phyloP scores from a whole-genome alignment of 2,888 invertebrate genomes.

The Andrena chrysosceles region DNA sequence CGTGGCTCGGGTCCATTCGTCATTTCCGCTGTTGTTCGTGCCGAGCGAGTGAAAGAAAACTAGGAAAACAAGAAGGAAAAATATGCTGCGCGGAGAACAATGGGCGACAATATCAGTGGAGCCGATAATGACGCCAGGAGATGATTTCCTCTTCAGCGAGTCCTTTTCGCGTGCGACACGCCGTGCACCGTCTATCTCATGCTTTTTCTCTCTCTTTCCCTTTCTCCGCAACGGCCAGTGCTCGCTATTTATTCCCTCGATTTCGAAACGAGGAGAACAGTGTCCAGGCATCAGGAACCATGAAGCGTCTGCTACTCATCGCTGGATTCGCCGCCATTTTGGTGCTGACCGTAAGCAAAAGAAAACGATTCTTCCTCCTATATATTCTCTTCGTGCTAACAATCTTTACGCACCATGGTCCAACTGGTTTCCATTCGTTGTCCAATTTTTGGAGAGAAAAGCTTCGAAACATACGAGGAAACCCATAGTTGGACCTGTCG shows the following conservation, averaged over 20 bases:
- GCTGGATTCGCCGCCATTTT: neutral
- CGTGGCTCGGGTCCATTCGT: neutral
- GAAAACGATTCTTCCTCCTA: neutral
- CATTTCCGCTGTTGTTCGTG: conserved; percentile 7
- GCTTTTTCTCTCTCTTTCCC: neutral
- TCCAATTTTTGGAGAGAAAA: neutral
- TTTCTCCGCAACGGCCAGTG: neutral
- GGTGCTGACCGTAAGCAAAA: conserved; percentile 39
- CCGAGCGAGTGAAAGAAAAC: neutral
- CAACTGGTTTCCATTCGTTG: neutral
- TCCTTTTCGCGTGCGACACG: conserved; percentile 6
- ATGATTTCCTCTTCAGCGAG: conserved; percentile 8
- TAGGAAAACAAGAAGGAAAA: conserved; percentile 2
- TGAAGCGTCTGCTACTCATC: conserved; percentile 27
- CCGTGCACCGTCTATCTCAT: conserved; percentile 14
- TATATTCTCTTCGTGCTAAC: neutral
- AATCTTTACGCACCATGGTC: neutral
- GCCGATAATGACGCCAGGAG: conserved; percentile 9
- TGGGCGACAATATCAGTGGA: neutral
- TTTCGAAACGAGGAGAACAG: conserved; percentile 12
- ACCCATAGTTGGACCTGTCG: neutral
- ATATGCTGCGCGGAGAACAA: conserved; percentile 10
- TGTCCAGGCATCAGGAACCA: conserved; percentile 8
- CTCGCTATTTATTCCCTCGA: conserved; percentile 35
- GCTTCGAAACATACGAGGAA: neutral